Percentiles rank a stretch among this genome's conserved stretches.
Conservation (phyloP, 35 echinoderm and acorn worm species). For the Apostichopus parvimensis region DNA sequence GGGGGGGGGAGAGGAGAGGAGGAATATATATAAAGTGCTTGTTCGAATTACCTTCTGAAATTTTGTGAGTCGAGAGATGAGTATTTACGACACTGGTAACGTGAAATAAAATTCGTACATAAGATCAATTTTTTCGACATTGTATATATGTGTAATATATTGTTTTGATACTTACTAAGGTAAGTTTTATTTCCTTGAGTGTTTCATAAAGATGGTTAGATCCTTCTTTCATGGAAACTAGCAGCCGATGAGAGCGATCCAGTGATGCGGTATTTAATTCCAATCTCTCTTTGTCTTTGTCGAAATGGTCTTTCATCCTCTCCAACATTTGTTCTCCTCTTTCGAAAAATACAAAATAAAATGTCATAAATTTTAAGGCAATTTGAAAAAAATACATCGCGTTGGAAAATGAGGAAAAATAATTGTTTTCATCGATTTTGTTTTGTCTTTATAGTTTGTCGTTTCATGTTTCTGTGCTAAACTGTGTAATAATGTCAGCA, state of each 20-base stretch:
- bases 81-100: too few relatives aligned
- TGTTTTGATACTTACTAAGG: conserved; percentile 50
- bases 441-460: background rate
- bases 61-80: too few relatives aligned
- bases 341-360: conserved; percentile 5
- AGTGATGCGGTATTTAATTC: conserved; percentile 28
- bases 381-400: too few relatives aligned
- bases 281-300: conserved; percentile 44
- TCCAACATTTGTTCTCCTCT: conserved; percentile 88
- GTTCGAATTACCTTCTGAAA: too few relatives aligned
- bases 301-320: conserved; percentile 82
- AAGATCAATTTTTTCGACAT: too few relatives aligned
- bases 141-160: too few relatives aligned
- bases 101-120: too few relatives aligned
- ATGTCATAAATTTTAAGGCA: background rate
- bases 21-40: background rate
- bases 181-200: conserved; percentile 81
- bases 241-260: conserved; percentile 51
- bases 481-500: too few relatives aligned
- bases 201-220: conserved; percentile 81
- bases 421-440: background rate
- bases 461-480: background rate
- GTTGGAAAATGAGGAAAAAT: background rate
- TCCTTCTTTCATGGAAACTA: conserved; percentile 62
- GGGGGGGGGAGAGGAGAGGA: background rate